phyloP scores from a whole-genome alignment of 2,113 vertebrate genomes.

The Microtus ochrogaster region DNA sequence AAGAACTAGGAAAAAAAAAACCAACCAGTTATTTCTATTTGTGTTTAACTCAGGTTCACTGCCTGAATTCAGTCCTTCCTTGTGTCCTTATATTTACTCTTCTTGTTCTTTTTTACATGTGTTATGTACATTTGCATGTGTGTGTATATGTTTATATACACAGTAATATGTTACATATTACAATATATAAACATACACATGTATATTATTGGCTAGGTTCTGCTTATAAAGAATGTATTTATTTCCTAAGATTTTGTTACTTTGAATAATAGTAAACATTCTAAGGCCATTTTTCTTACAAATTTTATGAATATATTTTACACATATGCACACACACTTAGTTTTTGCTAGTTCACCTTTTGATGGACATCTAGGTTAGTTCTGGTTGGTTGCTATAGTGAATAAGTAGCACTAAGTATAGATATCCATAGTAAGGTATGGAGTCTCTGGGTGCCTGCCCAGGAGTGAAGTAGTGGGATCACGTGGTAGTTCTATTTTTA shows the following conservation, averaged over 20 bases:
- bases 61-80: neutral
- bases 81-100: neutral
- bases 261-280: neutral
- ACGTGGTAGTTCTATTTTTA: neutral
- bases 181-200: too few relatives aligned
- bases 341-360: neutral
- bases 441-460: neutral
- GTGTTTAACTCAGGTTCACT: neutral
- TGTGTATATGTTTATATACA: neutral
- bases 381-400: neutral
- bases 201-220: neutral
- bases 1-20: neutral
- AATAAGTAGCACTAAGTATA: neutral
- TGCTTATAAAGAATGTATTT: neutral
- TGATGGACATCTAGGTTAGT: neutral
- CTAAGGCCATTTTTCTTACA: neutral
- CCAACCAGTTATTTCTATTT: too few relatives aligned
- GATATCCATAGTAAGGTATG: neutral
- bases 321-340: neutral
- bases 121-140: neutral
- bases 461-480: neutral
- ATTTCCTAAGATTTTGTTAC: neutral
- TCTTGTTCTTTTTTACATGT: neutral
- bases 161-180: too few relatives aligned
- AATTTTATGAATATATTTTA: neutral